Conservation (phyloP, 2,113 vertebrate genomes). For the Gymnogyps californianus region DNA sequence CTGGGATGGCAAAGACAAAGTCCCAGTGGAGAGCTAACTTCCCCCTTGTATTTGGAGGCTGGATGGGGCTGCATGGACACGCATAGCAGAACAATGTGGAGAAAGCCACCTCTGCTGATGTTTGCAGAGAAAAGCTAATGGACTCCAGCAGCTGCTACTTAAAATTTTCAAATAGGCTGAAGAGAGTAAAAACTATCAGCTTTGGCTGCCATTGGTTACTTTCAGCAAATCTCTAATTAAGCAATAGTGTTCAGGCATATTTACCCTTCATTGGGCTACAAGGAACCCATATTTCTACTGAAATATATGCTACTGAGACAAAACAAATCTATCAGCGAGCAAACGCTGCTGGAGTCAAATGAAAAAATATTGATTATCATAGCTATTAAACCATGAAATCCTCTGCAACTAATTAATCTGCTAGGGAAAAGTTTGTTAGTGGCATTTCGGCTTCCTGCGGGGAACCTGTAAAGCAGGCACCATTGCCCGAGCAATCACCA, state of each 20-base stretch:
- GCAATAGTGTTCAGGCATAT: not conserved
- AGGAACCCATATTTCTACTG: not conserved
- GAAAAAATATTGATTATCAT: conserved; percentile 67
- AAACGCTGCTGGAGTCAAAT: conserved; percentile 58
- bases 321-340: conserved; percentile 63
- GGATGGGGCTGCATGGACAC: not conserved
- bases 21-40: not conserved
- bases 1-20: not conserved
- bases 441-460: conserved; percentile 48
- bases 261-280: not conserved
- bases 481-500: not conserved
- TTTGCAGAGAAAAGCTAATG: not conserved
- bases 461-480: conserved; percentile 27
- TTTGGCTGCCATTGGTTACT: not conserved
- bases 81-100: not conserved
- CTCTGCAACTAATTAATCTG: conserved; percentile 69
- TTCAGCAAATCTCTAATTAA: conserved; percentile 16
- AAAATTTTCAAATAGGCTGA: not conserved
- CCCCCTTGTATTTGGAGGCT: not conserved
- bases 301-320: conserved; percentile 40
- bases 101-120: not conserved
- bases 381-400: conserved; percentile 65
- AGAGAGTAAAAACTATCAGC: not conserved
- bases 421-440: conserved; percentile 64
- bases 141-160: not conserved